Percentiles rank a stretch among this genome's conserved stretches.
These are phyloP conservation scores for Leptura quadrifasciata DNA, from an alignment of 2,888 invertebrate species.

Conservation along the genomic window DNA sequence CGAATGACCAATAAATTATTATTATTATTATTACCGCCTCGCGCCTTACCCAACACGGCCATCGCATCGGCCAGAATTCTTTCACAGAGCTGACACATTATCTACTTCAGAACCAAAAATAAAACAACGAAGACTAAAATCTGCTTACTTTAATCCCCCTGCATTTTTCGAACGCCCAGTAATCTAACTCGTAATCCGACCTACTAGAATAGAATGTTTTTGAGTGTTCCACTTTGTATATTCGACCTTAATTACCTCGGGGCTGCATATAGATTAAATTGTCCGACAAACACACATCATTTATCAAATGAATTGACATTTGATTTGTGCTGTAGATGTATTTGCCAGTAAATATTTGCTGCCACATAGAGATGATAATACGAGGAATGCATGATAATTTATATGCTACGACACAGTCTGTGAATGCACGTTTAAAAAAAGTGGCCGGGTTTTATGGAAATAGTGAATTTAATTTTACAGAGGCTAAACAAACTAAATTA, in stretches of 20 bases:
- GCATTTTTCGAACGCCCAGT: too few relatives aligned
- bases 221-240: background rate
- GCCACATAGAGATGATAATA: background rate
- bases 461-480: background rate
- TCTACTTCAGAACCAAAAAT: too few relatives aligned
- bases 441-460: background rate
- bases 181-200: background rate
- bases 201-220: background rate
- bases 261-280: conserved; percentile 14
- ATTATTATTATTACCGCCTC: too few relatives aligned
- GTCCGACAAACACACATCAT: conserved; percentile 21
- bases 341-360: conserved; percentile 17
- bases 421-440: background rate
- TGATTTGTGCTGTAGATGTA: conserved; percentile 18
- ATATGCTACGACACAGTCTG: background rate
- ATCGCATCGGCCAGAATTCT: too few relatives aligned
- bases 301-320: conserved; percentile 17
- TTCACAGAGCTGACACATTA: too few relatives aligned
- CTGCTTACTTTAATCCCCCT: too few relatives aligned
- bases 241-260: conserved; percentile 9
- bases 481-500: background rate
- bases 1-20: too few relatives aligned
- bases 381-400: background rate
- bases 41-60: too few relatives aligned
- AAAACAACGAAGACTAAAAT: too few relatives aligned